Conservation (phyloP, 2,113 vertebrate species). For the Isichthys henryi region DNA sequence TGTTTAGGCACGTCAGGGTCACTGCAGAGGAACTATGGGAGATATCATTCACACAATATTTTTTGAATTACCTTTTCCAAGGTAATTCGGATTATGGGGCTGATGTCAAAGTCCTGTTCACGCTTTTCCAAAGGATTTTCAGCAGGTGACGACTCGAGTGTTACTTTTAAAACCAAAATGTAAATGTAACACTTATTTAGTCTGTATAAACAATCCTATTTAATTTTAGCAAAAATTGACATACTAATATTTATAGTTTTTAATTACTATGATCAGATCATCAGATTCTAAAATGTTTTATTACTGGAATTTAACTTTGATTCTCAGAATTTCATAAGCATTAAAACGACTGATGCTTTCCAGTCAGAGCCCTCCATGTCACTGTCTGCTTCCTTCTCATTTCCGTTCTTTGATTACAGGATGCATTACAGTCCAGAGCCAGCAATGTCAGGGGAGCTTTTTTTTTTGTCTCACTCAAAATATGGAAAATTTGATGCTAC, state of each 20-base stretch:
- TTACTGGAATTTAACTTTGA: background rate
- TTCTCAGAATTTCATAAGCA: background rate
- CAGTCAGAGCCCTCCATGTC: background rate
- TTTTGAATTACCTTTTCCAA: background rate
- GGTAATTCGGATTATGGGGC: background rate
- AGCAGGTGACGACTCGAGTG: background rate
- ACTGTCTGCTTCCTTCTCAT: background rate
- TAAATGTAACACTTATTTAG: background rate
- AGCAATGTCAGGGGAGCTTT: background rate
- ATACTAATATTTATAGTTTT: background rate
- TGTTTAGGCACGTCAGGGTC: background rate
- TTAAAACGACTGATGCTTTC: background rate
- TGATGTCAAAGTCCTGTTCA: background rate
- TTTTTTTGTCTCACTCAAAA: background rate
- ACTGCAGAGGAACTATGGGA: background rate
- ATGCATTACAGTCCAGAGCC: background rate
- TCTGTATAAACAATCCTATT: background rate
- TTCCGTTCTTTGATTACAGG: conserved; percentile 5
- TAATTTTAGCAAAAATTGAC: background rate
- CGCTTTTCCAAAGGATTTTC: background rate
- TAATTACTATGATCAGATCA: background rate
- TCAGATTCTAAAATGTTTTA: background rate
- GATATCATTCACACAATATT: background rate
- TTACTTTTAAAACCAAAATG: background rate
- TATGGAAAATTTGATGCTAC: background rate